Conservation (phyloP, 2,113 vertebrate genomes). For the Gnathonemus longibarbis region DNA sequence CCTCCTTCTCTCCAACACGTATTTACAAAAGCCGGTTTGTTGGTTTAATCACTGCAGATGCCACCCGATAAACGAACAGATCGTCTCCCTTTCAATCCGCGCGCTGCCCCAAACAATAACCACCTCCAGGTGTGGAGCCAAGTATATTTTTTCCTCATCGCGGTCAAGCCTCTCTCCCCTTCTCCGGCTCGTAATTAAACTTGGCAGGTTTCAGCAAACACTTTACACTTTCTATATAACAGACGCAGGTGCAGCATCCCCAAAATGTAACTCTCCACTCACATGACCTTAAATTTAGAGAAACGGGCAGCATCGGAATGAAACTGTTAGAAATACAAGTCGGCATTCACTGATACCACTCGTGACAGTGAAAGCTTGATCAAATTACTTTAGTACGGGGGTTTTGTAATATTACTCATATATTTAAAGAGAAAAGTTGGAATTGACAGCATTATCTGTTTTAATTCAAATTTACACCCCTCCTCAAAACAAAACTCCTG, state of each 20-base stretch:
- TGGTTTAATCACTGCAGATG: slow-evolving; percentile 66
- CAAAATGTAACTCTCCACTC: background rate
- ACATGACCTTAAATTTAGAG: background rate
- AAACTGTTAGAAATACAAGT: background rate
- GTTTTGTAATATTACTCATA: slow-evolving; percentile 5
- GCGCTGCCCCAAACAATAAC: slow-evolving; percentile 31
- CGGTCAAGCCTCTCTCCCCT: background rate
- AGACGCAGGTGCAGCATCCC: background rate
- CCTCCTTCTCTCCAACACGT: slow-evolving; percentile 62
- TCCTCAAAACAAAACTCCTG: background rate
- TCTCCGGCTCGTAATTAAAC: background rate
- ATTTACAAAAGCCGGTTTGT: slow-evolving; percentile 62
- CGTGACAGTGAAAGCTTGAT: slow-evolving; percentile 38
- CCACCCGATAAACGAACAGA: slow-evolving; percentile 52
- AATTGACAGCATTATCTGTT: background rate
- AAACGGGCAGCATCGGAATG: background rate
- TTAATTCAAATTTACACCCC: slow-evolving; percentile 9
- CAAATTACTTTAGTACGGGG: background rate
- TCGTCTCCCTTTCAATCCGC: slow-evolving; percentile 23
- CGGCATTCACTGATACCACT: background rate
- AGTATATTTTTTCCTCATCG: too few species aligned
- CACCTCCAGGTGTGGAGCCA: slow-evolving; percentile 35
- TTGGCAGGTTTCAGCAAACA: background rate
- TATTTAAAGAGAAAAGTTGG: background rate
- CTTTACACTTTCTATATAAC: background rate